These are phyloP conservation scores for Acropora yongei DNA, from an alignment of 64 coral and sea anemone species.

Conservation along the genomic window DNA sequence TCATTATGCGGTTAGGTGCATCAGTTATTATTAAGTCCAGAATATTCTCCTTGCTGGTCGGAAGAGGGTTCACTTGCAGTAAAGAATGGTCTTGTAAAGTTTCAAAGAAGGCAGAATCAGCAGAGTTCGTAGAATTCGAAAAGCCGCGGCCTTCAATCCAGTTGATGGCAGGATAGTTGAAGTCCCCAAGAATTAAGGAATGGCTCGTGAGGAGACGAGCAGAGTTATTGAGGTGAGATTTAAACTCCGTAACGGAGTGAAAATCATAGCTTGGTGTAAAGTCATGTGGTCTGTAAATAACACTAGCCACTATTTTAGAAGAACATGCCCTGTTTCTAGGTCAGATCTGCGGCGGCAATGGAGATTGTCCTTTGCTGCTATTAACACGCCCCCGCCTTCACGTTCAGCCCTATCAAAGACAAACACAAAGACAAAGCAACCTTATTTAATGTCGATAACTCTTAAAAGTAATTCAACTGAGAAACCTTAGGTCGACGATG, in stretches of 20 bases:
- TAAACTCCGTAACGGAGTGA: background rate
- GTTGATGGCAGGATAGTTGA: constrained; percentile 11
- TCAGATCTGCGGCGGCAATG: constrained; percentile 16
- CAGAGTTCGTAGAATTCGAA: constrained; percentile 21
- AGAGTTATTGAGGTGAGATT: background rate
- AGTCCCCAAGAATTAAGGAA: constrained; percentile 4
- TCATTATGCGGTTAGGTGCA: constrained; percentile 22
- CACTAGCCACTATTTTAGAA: background rate
- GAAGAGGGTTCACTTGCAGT: constrained; percentile 18
- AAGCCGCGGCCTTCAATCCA: constrained; percentile 20
- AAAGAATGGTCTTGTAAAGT: constrained; percentile 17
- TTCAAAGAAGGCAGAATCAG: constrained; percentile 9
- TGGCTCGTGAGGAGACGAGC: background rate
- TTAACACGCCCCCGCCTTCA: constrained; percentile 10
- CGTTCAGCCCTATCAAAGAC: background rate
- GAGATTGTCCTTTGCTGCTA: constrained; percentile 6
- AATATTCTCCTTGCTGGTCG: constrained; percentile 31
- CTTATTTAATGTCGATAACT: no score
- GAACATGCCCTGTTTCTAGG: constrained; percentile 1
- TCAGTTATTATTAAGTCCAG: constrained; percentile 47
- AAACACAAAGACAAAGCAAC: no score
- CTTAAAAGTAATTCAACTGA: no score
- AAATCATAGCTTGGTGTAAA: constrained; percentile 31
- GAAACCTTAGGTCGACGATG: no score
- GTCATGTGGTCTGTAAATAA: constrained; percentile 18